A percentile compares a stretch with the other conserved stretches of the same genome.
These are phyloP conservation scores for Leucosticte australis DNA, from an alignment of 2,113 vertebrate species.

Conservation along the genomic window DNA sequence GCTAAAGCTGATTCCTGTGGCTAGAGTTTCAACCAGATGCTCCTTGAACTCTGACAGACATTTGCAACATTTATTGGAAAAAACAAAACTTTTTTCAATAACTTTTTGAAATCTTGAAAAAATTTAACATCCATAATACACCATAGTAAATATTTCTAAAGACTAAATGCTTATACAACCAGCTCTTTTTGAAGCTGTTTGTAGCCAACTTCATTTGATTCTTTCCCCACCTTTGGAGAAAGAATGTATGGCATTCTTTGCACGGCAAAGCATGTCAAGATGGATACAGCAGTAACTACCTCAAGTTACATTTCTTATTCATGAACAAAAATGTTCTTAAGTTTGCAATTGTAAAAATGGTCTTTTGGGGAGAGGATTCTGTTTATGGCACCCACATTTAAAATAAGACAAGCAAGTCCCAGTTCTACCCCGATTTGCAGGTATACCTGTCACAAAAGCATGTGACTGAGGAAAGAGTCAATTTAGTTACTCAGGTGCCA, in stretches of 20 bases:
- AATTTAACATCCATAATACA: rapidly evolving
- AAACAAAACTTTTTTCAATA: background rate
- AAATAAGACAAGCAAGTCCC: background rate
- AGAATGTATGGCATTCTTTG: background rate
- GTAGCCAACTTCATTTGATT: background rate
- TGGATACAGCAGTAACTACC: background rate
- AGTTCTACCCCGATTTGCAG: background rate
- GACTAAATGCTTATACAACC: background rate
- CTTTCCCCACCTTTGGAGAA: background rate
- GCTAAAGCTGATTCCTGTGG: background rate
- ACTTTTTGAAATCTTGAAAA: background rate
- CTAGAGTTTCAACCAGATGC: background rate
- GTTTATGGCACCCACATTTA: background rate
- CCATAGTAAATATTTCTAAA: background rate
- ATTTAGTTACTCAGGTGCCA: background rate
- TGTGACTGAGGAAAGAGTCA: background rate
- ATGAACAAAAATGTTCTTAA: background rate
- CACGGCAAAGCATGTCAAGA: background rate
- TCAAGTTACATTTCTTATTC: background rate
- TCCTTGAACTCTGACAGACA: background rate
- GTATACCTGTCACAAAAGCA: background rate
- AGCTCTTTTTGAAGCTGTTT: background rate
- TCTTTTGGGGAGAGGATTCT: background rate
- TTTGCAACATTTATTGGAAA: background rate
- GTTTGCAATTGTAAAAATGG: background rate